A percentile compares a stretch with the other conserved stretches of the same genome.
Conservation (phyloP, 2,888 invertebrate genomes). For the Orthosia incerta region DNA sequence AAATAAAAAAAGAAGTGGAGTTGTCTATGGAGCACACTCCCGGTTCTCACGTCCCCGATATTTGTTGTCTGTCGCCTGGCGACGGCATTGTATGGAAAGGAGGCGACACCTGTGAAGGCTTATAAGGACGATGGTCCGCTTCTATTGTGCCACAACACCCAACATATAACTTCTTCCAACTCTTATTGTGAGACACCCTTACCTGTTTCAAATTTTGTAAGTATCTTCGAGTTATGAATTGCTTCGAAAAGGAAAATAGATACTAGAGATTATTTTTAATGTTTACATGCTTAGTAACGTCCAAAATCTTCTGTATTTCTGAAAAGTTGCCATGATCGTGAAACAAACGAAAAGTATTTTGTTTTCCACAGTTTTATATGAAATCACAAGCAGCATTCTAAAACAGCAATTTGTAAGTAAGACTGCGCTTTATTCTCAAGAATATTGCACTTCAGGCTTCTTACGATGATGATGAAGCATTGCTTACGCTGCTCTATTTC, state of each 20-base stretch:
- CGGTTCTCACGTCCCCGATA: constrained; percentile 75
- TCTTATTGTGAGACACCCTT: constrained; percentile 76
- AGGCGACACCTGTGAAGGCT: constrained; percentile 81
- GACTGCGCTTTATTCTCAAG: constrained; percentile 61
- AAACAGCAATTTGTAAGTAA: constrained; percentile 57
- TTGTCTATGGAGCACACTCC: constrained; percentile 68
- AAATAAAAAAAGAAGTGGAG: constrained; percentile 46
- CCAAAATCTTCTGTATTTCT: neutral
- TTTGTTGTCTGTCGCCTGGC: constrained; percentile 70
- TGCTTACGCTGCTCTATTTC: constrained; percentile 81
- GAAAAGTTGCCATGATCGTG: neutral
- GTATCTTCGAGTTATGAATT: constrained; percentile 65
- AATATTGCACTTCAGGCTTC: constrained; percentile 71
- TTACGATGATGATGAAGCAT: constrained; percentile 84
- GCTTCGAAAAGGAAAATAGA: constrained; percentile 35
- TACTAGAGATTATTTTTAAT: neutral
- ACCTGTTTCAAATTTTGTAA: constrained; percentile 71
- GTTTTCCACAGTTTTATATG: constrained; percentile 22
- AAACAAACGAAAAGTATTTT: constrained; percentile 19
- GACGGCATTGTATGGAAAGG: constrained; percentile 76
- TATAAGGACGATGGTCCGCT: constrained; percentile 75
- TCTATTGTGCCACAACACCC: constrained; percentile 77
- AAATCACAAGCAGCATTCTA: constrained; percentile 42
- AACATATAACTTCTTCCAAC: constrained; percentile 73
- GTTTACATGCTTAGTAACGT: neutral